Base-by-base conservation (phyloP, 2,113 vertebrate species). In the Eptesicus fuscus region DNA sequence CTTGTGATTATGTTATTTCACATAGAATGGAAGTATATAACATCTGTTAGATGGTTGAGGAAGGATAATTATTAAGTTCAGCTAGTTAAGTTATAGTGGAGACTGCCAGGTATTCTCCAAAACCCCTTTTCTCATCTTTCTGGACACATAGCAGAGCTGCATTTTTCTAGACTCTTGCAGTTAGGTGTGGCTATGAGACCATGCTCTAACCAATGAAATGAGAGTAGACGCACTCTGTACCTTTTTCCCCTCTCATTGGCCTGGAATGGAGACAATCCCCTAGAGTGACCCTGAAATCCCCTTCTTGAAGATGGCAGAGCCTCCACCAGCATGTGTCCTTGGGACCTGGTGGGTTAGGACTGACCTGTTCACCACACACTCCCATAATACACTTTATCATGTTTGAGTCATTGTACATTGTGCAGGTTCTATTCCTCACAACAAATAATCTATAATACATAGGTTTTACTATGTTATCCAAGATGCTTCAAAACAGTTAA, bases 401-500 rank as follows among this genome's bases (percentile, higher is more conserved):
- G 22, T 79, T 90, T 88, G 71, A 79, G n/a, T 91, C 82, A 37
- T 63, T 63, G 23, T 44, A 37, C 42, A 70, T 51, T 65, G 20
- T 47, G 22, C 11, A 17, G 28, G 6, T 92, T 56, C 59, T 63
- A 49, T 67, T 76, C 70, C 25, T 85, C 42, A 80, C 7, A 93
- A 59, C 20, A 22, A 77, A 40, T 30, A 42, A 40, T 25, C 40
- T 73, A 22, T 49, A 84, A 32, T 16, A 37, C 8, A n/a, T 13
- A 76, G 4, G 5, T 84, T 84, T 88, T 80, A 65, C 18, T 74
- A 11, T 95, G n/a, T 18, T 94, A 86, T 96, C 83, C 28, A 96
- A 87, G 40, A 83, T 63, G 9, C 59, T 69, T 67, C 67, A 61
- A 82, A 77, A 70, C 65, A 86, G 80, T 83, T 91, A 88, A 77